Evolutionary conservation across 1,140 invertebrate genomes (phyloP).

Genomic region (Magallana gigas): DNA sequence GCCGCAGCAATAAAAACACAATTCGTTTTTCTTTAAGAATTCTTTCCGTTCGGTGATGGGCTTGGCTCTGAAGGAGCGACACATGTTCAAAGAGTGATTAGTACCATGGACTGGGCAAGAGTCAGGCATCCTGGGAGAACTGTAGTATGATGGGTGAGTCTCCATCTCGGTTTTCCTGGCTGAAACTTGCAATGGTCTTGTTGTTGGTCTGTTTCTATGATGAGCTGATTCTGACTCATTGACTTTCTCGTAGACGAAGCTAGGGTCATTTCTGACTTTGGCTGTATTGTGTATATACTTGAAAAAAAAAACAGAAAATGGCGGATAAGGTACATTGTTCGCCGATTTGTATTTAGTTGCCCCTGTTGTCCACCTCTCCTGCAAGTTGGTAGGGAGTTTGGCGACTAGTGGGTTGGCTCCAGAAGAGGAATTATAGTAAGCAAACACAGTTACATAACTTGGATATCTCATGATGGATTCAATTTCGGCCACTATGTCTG

Average conservation of each 20-base stretch:
- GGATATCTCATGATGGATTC: slow-evolving; percentile 46
- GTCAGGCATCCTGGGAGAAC: not conserved
- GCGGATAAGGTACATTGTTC: slow-evolving; percentile 47
- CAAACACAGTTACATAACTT: not conserved
- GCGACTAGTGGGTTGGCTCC: slow-evolving; percentile 50
- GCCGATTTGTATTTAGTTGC: slow-evolving; percentile 43
- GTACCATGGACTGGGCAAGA: not conserved
- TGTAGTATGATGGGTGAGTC: too few relatives aligned
- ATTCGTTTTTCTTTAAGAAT: slow-evolving; percentile 15
- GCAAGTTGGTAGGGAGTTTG: slow-evolving; percentile 49
- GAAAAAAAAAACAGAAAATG: slow-evolving; percentile 40
- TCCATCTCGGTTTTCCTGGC: slow-evolving; percentile 4
- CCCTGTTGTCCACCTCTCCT: slow-evolving; percentile 54
- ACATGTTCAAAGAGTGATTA: slow-evolving; percentile 26
- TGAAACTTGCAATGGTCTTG: not conserved
- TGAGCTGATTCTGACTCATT: not conserved
- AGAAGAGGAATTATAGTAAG: slow-evolving; percentile 47
- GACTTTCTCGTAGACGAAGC: slow-evolving; percentile 11
- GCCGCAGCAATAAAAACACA: not conserved
- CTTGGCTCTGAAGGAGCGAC: not conserved
- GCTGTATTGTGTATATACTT: slow-evolving; percentile 47
- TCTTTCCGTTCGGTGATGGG: slow-evolving; percentile 11
- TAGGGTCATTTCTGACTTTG: slow-evolving; percentile 43
- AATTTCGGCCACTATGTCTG: slow-evolving; percentile 52
- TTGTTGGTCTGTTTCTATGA: not conserved